Base-by-base conservation (phyloP, 2,888 invertebrate genomes). In the Sisyra nigra region DNA sequence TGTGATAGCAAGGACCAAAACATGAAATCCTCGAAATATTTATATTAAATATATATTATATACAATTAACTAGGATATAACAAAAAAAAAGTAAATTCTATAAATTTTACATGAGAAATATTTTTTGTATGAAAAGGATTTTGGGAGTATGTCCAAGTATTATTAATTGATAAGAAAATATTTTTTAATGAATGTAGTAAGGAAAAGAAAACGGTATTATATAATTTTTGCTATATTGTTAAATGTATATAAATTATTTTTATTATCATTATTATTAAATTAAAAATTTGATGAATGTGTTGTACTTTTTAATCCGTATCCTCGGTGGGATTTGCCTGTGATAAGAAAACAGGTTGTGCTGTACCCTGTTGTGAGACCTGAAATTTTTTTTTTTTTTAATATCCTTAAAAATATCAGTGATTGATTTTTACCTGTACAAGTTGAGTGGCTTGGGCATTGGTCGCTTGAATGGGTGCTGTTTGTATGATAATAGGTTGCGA, bases 401-500 rank as follows among this genome's bases (percentile, higher is more conserved):
- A 13, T 10, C 15, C 15, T 30, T 30, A 30, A 8, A 10, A 30
- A 30, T 9, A 30, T 10, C 10, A 34, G 2, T 13, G 10, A 10
- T 36, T 15, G 15, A 15, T 31, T 41, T 18, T 42, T 55, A 78
- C 79, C 66, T 80, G 80, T 60, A 80, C 78, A 40, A 80, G 65
- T 56, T 80, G 80, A 9, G 24, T 24, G 8, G 77, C 75, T 56
- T 77, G 76, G 2, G 72, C 66, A 18, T 10, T 35, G n/a, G 61
- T 51, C 11, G 59, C 50, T 48, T 66, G 63, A 46, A 70, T 66
- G 1, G 71, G 72, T 24, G 69, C 66, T 11, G 72, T 69, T 58
- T 83, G 83, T 50, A 84, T 80, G 50, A 84, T 80, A 50, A 84
- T 76, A 7, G 83, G 82, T 54, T 82, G 81, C 53, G 72, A 72